Evolutionary conservation across 2,888 invertebrate genomes (phyloP), one percentile per base, ranked within the genome.

Genomic region (Laothoe populi): DNA sequence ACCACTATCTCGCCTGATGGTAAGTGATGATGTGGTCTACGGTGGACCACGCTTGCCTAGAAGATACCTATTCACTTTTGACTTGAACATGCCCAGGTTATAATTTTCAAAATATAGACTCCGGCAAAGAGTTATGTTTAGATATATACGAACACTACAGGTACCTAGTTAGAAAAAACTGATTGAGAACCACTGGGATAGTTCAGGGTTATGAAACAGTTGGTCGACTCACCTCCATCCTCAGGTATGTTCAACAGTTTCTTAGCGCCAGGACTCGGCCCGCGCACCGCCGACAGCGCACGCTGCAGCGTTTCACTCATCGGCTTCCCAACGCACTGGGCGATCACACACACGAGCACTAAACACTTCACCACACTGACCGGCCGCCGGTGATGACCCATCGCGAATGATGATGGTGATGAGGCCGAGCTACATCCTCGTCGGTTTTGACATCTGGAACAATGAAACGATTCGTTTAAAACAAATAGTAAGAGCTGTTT

Each of bases 221-320:
- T 1, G n/a, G 10, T 13, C 13, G 4, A 72, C 88, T 73, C 57
- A 93, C 93, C 93, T 93, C 92, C 93, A 88, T 93, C 93, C 69
- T 93, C 93, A 62, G 93, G 93, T 61, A 93, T 93, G 70, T 93
- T 93, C 24, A 93, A 85, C 80, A 93, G 75, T 77, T 93, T 93
- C 87, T 93, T 93, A 7, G 93, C 93, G 0, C 93, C 93, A 53
- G 93, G 93, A 67, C 93, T 93, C 46, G 93, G 93, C 0, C 93
- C 93, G 0, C 93, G 71, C 4, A 92, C 93, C 48, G 93, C 93
- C 23, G 93, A 93, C 80, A 93, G 79, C 75, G 93, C 93, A 76
- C 93, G 76, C 82, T 93, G 93, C 72, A 93, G 78, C 67, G 93
- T 93, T 82, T 93, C 93, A 75, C 93, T 93, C 77, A 93, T 93